Percentiles rank a stretch among this genome's conserved stretches.
phyloP scores from a whole-genome alignment of 2,888 invertebrate genomes.

The Epirrhoe tristata region DNA sequence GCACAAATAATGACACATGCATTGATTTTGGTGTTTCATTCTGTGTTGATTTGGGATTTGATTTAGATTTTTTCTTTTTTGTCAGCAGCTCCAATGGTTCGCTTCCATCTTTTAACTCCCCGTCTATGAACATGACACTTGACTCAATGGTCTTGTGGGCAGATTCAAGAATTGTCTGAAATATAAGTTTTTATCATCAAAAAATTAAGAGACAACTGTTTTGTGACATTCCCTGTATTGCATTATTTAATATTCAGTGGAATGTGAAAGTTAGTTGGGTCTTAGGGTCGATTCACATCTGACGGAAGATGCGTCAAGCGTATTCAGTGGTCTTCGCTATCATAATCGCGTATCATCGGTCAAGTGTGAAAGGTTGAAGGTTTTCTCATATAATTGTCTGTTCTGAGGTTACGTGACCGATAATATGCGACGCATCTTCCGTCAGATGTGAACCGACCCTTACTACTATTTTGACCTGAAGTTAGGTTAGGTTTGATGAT shows the following conservation, averaged over 20 bases:
- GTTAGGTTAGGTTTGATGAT: too few species aligned
- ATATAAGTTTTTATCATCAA: slow-evolving; percentile 31
- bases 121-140: slow-evolving; percentile 91
- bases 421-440: too few species aligned
- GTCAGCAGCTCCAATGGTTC: slow-evolving; percentile 87
- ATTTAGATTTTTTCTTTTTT: slow-evolving; percentile 86
- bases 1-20: slow-evolving; percentile 89
- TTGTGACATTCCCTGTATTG: not conserved
- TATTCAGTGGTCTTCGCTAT: too few species aligned
- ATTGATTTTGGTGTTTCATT: slow-evolving; percentile 81
- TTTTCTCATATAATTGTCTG: too few species aligned
- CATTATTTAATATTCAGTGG: not conserved
- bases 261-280: not conserved
- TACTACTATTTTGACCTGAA: too few species aligned
- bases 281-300: not conserved
- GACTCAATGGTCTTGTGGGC: slow-evolving; percentile 86
- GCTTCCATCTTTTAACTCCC: slow-evolving; percentile 87
- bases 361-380: too few species aligned
- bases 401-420: too few species aligned
- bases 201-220: not conserved
- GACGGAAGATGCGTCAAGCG: too few species aligned
- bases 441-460: not conserved
- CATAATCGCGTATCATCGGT: too few species aligned
- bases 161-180: slow-evolving; percentile 86
- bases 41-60: slow-evolving; percentile 67